Evolutionary conservation across 1,140 invertebrate species (phyloP).

Genomic region (Bombus consobrinus): DNA sequence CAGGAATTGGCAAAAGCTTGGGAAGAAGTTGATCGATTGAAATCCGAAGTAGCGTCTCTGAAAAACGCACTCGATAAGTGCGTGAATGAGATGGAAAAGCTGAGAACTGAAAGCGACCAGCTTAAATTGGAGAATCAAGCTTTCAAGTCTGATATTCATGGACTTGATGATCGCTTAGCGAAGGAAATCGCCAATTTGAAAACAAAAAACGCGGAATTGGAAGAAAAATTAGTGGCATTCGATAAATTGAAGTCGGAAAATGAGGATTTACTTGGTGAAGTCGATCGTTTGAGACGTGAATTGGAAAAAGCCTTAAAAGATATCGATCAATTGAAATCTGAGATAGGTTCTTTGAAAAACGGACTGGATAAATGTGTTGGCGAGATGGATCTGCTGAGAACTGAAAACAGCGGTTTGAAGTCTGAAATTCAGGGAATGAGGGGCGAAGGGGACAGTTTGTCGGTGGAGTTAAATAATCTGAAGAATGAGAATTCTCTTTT

Average conservation of each 20-base stretch:
- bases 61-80: conserved; percentile 54
- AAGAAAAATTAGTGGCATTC: conserved; percentile 24
- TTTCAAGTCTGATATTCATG: conserved; percentile 18
- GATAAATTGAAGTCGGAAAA: conserved; percentile 34
- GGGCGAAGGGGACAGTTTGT: conserved; percentile 11
- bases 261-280: conserved; percentile 37
- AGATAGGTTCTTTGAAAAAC: conserved; percentile 43
- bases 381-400: conserved; percentile 29
- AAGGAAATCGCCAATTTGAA: conserved; percentile 51
- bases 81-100: conserved; percentile 43
- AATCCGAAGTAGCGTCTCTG: neutral
- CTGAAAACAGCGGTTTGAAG: conserved; percentile 11
- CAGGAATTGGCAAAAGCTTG: neutral
- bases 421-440: conserved; percentile 9
- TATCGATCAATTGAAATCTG: conserved; percentile 3
- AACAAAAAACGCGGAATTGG: neutral
- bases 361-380: conserved; percentile 48
- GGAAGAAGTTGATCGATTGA: neutral
- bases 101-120: neutral
- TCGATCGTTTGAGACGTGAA: conserved; percentile 17
- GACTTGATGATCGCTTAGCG: neutral
- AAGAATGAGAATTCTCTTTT: conserved; percentile 32
- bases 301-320: neutral
- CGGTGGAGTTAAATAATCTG: conserved; percentile 46
- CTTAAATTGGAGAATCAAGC: conserved; percentile 24